Evolutionary conservation across 2,113 vertebrate genomes (phyloP).

Genomic region (Lipophrys pholis): DNA sequence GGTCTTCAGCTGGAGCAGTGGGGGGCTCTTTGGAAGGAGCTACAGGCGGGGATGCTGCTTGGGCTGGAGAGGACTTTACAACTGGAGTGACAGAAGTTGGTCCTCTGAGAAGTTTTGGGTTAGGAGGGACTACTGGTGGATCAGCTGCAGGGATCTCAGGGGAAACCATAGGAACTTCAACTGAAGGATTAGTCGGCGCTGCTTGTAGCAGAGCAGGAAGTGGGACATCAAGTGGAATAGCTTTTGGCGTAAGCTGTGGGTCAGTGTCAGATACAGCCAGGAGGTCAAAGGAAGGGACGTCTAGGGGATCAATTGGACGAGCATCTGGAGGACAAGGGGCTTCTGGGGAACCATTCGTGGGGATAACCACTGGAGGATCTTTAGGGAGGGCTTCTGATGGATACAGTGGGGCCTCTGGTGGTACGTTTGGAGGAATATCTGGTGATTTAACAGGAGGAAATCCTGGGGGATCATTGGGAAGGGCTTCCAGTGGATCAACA

Average conservation of each 20-base stretch:
- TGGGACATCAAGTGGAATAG: constrained; percentile 38
- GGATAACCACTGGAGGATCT: constrained; percentile 38
- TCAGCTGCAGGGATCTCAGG: constrained; percentile 59
- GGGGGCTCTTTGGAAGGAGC: constrained; percentile 63
- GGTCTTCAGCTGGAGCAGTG: constrained; percentile 68
- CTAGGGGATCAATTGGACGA: constrained; percentile 51
- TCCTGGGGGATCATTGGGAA: constrained; percentile 42
- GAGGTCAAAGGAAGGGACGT: constrained; percentile 48
- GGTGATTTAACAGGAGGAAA: constrained; percentile 31
- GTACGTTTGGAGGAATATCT: constrained; percentile 24
- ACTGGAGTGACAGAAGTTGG: constrained; percentile 43
- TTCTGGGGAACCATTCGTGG: constrained; percentile 48
- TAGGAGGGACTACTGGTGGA: constrained; percentile 41
- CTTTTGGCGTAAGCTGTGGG: constrained; percentile 28
- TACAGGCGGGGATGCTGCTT: constrained; percentile 58
- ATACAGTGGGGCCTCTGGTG: constrained; percentile 16
- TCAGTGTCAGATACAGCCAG: constrained; percentile 54
- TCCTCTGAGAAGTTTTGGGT: constrained; percentile 39
- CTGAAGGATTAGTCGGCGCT: constrained; percentile 46
- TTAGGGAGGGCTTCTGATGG: constrained; percentile 44
- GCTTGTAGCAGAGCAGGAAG: constrained; percentile 42
- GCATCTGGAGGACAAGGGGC: constrained; percentile 41
- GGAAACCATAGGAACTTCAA: constrained; percentile 55
- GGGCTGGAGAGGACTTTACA: constrained; percentile 74
- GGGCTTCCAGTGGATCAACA: constrained; percentile 47